Conservation (phyloP, 2,888 invertebrate species). For the Cataglyphis livida region DNA sequence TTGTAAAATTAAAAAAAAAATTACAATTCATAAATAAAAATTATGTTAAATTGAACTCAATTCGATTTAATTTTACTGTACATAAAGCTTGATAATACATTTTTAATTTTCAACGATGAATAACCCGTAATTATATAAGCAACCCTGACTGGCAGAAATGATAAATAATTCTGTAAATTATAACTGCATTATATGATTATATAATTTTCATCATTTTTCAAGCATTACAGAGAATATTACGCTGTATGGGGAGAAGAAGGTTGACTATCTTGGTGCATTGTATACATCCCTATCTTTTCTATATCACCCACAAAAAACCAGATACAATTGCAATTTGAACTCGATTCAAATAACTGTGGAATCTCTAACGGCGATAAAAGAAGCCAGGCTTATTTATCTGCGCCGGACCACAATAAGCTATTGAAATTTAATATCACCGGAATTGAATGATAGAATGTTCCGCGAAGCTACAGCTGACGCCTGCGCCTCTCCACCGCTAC, state of each 20-base stretch:
- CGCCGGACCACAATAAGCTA: slow-evolving; percentile 43
- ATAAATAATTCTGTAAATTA: slow-evolving; percentile 13
- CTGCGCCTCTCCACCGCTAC: slow-evolving; percentile 33
- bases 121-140: slow-evolving; percentile 7
- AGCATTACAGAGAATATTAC: background rate
- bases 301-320: slow-evolving; percentile 41
- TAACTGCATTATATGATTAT: slow-evolving; percentile 1
- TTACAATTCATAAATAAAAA: background rate
- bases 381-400: slow-evolving; percentile 9
- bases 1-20: background rate
- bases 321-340: slow-evolving; percentile 56
- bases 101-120: slow-evolving; percentile 10
- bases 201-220: slow-evolving; percentile 28
- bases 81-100: background rate
- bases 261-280: slow-evolving; percentile 10
- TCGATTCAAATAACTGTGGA: slow-evolving; percentile 34
- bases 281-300: slow-evolving; percentile 6
- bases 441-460: slow-evolving; percentile 51
- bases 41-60: background rate
- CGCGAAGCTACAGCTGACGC: slow-evolving; percentile 50
- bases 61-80: background rate
- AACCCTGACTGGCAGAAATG: background rate
- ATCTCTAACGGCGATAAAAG: slow-evolving; percentile 41
- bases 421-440: slow-evolving; percentile 54
- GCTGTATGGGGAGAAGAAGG: background rate